phyloP scores from a whole-genome alignment of 1,140 invertebrate genomes.

The Calliphora vicina region DNA sequence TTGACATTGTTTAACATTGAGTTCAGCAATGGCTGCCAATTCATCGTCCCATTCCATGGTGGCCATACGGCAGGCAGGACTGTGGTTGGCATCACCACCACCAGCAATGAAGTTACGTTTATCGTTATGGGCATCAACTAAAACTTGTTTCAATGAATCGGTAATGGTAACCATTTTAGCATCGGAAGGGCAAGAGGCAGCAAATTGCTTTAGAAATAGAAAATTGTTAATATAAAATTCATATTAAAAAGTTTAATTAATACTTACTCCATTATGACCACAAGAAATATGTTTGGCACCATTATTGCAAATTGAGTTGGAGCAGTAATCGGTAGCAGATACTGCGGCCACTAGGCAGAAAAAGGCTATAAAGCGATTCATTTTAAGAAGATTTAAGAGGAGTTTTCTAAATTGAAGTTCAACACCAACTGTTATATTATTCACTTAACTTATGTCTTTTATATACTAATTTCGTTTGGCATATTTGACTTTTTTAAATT shows the following conservation, averaged over 20 bases:
- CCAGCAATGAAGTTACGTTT: conserved; percentile 52
- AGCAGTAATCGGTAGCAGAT: conserved; percentile 12
- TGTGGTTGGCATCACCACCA: conserved; percentile 43
- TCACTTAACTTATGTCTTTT: too few species aligned
- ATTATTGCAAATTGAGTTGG: neutral
- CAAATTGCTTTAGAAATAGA: conserved; percentile 10
- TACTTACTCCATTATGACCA: conserved; percentile 1
- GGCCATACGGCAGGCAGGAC: conserved; percentile 53
- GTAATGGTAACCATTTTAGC: conserved; percentile 39
- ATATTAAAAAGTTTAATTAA: neutral
- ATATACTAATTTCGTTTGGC: too few species aligned
- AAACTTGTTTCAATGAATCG: conserved; percentile 39
- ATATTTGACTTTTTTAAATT: too few species aligned
- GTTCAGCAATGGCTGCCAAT: conserved; percentile 48
- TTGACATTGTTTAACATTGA: conserved; percentile 52
- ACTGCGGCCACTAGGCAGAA: neutral
- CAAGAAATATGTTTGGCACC: conserved; percentile 15
- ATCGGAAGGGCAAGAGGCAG: conserved; percentile 43
- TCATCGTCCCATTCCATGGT: conserved; percentile 57
- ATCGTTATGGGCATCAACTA: conserved; percentile 46
- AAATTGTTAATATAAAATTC: neutral
- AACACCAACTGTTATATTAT: neutral
- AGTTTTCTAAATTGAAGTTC: neutral
- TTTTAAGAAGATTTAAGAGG: neutral
- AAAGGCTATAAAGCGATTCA: neutral